phyloP scores from a whole-genome alignment of 1,140 invertebrate species.

The Eupristina koningsbergeri region DNA sequence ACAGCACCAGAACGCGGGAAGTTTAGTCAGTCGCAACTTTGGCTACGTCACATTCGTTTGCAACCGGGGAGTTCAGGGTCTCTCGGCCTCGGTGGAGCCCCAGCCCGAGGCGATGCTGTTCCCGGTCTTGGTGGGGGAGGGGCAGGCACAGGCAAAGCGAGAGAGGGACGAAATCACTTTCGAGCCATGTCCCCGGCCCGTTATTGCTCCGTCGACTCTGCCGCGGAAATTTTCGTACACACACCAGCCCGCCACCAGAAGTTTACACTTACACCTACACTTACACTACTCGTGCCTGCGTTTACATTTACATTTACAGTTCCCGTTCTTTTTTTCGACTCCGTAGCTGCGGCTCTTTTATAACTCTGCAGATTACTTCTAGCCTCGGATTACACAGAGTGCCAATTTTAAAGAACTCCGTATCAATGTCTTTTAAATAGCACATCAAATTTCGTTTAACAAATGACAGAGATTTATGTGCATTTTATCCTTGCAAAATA shows the following conservation, averaged over 20 bases:
- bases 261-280: not conserved
- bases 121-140: too few species aligned
- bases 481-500: not conserved
- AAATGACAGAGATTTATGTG: not conserved
- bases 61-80: constrained; percentile 27
- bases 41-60: constrained; percentile 39
- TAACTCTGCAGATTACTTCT: not conserved
- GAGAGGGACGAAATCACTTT: constrained; percentile 28
- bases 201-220: not conserved
- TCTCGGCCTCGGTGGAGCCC: not conserved
- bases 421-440: not conserved
- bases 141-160: not conserved
- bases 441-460: constrained; percentile 1
- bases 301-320: too few species aligned
- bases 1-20: not conserved
- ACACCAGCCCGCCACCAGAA: not conserved
- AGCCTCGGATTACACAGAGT: not conserved
- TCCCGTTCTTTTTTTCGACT: too few species aligned
- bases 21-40: constrained; percentile 31
- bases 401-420: not conserved
- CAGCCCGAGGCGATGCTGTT: not conserved
- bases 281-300: not conserved
- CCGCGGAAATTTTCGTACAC: too few species aligned
- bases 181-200: not conserved
- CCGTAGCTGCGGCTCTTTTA: not conserved